Evolutionary conservation across 2,888 invertebrate species (phyloP), one percentile per base, ranked within the genome.

Genomic region (Lydus trimaculatus): DNA sequence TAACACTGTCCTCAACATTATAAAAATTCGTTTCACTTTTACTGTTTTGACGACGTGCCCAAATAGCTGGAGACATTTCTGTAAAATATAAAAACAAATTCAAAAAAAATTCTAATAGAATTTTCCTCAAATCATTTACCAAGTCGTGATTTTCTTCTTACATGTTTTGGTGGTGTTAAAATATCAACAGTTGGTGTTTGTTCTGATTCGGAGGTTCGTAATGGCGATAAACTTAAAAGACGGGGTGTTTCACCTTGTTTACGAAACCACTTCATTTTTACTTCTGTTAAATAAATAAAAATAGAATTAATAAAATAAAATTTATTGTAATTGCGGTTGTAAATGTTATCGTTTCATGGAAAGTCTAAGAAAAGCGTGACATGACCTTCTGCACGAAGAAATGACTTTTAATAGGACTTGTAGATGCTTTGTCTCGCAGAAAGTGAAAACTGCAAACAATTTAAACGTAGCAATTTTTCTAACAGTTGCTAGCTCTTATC

Each of bases 201-300:
- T 78, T 33, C 84, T 82, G 73, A 84, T 82, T 81, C 89, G 87
- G 78, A 88, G 76, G 86, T 88, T 76, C 87, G 83, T 66, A 88
- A 81, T 43, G 91, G 91, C 73, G 91, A 91, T 72, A 91, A 87
- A 84, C 91, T 91, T 73, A 92, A 87, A 81, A 92, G 88, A 85
- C 90, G 88, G 78, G 91, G 91, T 82, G 91, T 88, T 85, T 89
- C 91, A 81, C 90, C 90, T 76, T 86, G 85, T 84, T 86, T 87
- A 72, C 88, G 90, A 87, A 92, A 92, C 92, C 92, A 92, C 87
- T 91, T 90, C 92, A 92, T 92, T 79, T 83, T 83, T 72, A 75
- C 7, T 48, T 48, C 48, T 48, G 48, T 48, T 48, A 20, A 48
- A 48, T 20, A 48, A 20, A 65, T 8, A 74, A 75, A 58, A 63